Evolutionary conservation across 2,888 invertebrate species (phyloP).

Genomic region (Arrhopalites spinosus): DNA sequence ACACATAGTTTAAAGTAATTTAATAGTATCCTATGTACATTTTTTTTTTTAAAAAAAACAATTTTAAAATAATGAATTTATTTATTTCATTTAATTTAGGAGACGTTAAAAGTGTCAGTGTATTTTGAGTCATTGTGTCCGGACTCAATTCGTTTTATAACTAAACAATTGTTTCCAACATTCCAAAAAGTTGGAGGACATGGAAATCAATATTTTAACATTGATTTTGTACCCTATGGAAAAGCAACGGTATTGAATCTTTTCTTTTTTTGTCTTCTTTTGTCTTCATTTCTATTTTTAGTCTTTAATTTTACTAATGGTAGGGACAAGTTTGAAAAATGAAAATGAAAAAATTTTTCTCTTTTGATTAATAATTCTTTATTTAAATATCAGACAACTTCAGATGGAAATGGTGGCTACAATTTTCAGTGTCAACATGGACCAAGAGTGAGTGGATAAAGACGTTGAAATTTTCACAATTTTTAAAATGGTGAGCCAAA

Average conservation of each 20-base stretch:
- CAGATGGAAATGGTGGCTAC: constrained; percentile 40
- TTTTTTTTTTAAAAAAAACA: too few relatives aligned
- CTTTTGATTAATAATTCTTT: too few relatives aligned
- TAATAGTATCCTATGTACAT: too few relatives aligned
- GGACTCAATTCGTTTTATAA: constrained; percentile 66
- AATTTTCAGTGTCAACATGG: constrained; percentile 57
- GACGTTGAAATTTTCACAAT: too few relatives aligned
- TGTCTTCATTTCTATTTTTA: too few relatives aligned
- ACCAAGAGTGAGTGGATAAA: neutral
- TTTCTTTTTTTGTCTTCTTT: neutral
- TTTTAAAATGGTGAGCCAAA: too few relatives aligned
- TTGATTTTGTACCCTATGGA: constrained; percentile 74
- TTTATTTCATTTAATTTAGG: constrained; percentile 8
- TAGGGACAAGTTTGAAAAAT: too few relatives aligned
- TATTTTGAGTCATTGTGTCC: constrained; percentile 78
- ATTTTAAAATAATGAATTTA: too few relatives aligned
- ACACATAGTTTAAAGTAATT: too few relatives aligned
- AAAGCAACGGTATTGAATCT: constrained; percentile 69
- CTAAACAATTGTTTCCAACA: constrained; percentile 70
- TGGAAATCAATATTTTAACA: constrained; percentile 62
- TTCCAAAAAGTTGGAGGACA: constrained; percentile 60
- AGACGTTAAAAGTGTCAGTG: constrained; percentile 58
- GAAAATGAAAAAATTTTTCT: too few relatives aligned
- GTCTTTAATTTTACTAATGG: too few relatives aligned
- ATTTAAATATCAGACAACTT: neutral